These are phyloP conservation scores for Macrophya annulata DNA, from an alignment of 2,888 invertebrate genomes.

Conservation along the genomic window DNA sequence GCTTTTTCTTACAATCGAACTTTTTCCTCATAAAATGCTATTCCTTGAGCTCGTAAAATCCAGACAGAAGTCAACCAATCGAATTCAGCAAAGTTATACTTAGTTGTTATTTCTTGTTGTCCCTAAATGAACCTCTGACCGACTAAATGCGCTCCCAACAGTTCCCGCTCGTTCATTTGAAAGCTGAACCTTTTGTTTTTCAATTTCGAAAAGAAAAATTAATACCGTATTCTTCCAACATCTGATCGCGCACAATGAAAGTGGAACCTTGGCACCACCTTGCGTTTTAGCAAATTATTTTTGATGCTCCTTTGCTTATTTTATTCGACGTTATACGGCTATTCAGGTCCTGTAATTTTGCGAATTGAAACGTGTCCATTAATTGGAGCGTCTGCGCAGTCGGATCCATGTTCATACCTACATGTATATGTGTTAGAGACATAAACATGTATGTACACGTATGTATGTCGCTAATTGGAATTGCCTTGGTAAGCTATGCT, in stretches of 20 bases:
- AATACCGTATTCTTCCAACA: not conserved
- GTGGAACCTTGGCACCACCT: not conserved
- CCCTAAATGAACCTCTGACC: too few species aligned
- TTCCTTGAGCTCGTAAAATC: too few species aligned
- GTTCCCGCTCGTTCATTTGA: not conserved
- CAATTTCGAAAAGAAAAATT: not conserved
- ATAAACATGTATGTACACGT: not conserved
- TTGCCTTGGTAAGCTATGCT: constrained; percentile 73
- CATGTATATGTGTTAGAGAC: constrained; percentile 3
- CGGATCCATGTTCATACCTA: not conserved
- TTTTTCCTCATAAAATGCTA: too few species aligned
- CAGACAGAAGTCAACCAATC: too few species aligned
- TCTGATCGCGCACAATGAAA: not conserved
- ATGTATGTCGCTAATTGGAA: constrained; percentile 70
- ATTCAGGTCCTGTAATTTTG: not conserved
- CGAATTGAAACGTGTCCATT: constrained; percentile 25
- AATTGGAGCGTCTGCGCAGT: constrained; percentile 9
- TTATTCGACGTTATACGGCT: constrained; percentile 16
- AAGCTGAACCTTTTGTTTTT: not conserved
- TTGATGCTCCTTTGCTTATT: not conserved
- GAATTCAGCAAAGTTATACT: too few species aligned
- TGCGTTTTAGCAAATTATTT: constrained; percentile 9
- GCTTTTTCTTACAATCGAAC: too few species aligned
- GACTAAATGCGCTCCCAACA: too few species aligned
- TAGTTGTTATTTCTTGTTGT: too few species aligned